phyloP scores from a whole-genome alignment of 1,140 invertebrate species.

The Dreissena rostriformis region DNA sequence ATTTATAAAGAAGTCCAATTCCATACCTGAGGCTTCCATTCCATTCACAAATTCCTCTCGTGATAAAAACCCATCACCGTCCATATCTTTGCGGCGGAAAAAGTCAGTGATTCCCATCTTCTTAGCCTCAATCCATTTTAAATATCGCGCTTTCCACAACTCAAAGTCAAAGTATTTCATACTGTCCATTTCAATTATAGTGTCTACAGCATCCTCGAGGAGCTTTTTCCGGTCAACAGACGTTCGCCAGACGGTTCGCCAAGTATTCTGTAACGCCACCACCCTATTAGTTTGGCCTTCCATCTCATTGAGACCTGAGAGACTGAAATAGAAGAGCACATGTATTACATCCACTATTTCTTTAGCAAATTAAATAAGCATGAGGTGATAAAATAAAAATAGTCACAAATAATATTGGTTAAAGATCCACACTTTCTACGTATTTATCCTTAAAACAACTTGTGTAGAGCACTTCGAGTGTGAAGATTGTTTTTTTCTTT shows the following conservation, averaged over 20 bases:
- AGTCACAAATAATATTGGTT: no score
- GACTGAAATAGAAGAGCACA: slow-evolving; percentile 63
- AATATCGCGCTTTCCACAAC: slow-evolving; percentile 96
- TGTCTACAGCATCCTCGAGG: slow-evolving; percentile 95
- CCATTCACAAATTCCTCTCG: slow-evolving; percentile 99
- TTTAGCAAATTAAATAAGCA: no score
- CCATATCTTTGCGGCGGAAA: slow-evolving; percentile 99
- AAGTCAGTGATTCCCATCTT: slow-evolving; percentile 98
- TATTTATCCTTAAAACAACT: no score
- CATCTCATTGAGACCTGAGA: slow-evolving; percentile 77
- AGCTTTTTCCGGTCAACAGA: slow-evolving; percentile 97
- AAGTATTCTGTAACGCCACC: slow-evolving; percentile 96
- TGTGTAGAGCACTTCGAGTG: no score
- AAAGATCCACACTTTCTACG: no score
- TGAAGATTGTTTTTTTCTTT: no score
- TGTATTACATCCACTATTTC: background rate
- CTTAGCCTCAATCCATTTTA: slow-evolving; percentile 99
- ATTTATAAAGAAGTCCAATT: no score
- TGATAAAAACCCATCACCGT: slow-evolving; percentile 97
- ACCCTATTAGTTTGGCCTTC: slow-evolving; percentile 84
- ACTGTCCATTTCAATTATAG: slow-evolving; percentile 89
- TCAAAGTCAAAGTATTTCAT: slow-evolving; percentile 99
- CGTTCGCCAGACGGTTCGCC: slow-evolving; percentile 97
- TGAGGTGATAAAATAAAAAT: no score
- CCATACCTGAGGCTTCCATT: slow-evolving; percentile 78